Evolutionary conservation across 1,140 invertebrate species (phyloP), one percentile per base, ranked within the genome.

Genomic region (Neodiprion virginianus): DNA sequence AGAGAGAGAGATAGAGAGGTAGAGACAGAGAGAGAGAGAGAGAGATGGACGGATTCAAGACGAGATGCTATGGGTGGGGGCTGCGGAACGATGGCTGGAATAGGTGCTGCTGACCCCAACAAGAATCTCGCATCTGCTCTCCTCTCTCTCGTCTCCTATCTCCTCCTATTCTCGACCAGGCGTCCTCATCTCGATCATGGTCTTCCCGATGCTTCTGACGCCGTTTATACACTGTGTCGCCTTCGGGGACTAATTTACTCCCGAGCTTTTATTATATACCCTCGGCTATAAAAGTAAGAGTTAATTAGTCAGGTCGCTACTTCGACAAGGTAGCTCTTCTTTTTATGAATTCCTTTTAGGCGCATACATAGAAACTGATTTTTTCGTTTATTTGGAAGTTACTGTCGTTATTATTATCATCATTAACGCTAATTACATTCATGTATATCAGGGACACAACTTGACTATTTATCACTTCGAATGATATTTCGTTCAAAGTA

Each of bases 71-170:
- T 47, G 61, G 70, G 49, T 66, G 70, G 74, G 73, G 72, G 70
- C 77, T 75, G 77, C 76, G 66, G 72, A 50, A 74, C 67, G 61
- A 77, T 76, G 74, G 65, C 71, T 10, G 9, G 69, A 72, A 49
- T 53, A 23, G 71, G 14, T 40, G 77, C 71, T 47, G 80, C 80
- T 81, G 82, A 84, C 80, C 82, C 82, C 75, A 77, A 76, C 77
- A 82, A 78, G 81, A 83, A 84, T 86, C 80, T 78, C 68, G 80
- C 84, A 85, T 86, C 84, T 86, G 83, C 80, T 85, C 73, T 21
- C 65, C 53, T 65, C 67, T 40, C 65, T 21, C 66, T 66, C 77
- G 61, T 47, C 53, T 74, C 72, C 49, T 17, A 50, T 66, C 48
- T 67, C 53, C 74, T 70, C 74, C 72, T 40, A 69, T 66, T n/a